Conservation (phyloP, 1,140 invertebrate species). For the Eriosoma lanigerum region DNA sequence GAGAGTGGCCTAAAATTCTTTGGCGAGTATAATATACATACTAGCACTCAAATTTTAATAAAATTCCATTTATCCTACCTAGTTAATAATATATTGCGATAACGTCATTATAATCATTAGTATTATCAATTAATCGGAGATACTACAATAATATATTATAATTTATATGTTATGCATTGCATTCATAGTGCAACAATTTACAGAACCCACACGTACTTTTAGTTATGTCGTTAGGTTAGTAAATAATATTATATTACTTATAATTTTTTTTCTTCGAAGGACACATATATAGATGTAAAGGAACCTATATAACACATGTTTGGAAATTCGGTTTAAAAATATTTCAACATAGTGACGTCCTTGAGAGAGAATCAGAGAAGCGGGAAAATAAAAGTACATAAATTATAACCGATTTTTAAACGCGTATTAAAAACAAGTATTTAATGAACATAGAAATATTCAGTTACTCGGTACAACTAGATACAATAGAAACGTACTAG, state of each 20-base stretch:
- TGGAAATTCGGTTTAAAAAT: slow-evolving; percentile 32
- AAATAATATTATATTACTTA: background rate
- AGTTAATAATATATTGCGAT: too few species aligned
- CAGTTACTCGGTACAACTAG: background rate
- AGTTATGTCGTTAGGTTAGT: too few species aligned
- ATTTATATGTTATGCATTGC: too few species aligned
- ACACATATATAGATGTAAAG: background rate
- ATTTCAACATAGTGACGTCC: slow-evolving; percentile 10
- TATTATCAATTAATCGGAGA: too few species aligned
- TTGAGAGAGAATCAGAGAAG: slow-evolving; percentile 13
- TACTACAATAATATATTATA: too few species aligned
- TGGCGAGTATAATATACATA: too few species aligned
- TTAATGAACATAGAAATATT: slow-evolving; percentile 20
- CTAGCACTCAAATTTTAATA: too few species aligned
- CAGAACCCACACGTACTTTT: too few species aligned
- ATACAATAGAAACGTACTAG: background rate
- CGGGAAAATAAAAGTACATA: slow-evolving; percentile 22
- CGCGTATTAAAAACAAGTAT: slow-evolving; percentile 38
- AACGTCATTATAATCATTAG: too few species aligned
- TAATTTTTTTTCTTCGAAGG: slow-evolving; percentile 9
- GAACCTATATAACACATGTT: background rate
- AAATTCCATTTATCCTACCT: too few species aligned
- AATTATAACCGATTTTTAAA: slow-evolving; percentile 39
- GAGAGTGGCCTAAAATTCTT: too few species aligned
- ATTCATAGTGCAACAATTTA: too few species aligned